These are phyloP conservation scores for human (Homo sapiens) DNA, from an alignment of 2,113 vertebrate genomes.

Conservation along the genomic window DNA sequence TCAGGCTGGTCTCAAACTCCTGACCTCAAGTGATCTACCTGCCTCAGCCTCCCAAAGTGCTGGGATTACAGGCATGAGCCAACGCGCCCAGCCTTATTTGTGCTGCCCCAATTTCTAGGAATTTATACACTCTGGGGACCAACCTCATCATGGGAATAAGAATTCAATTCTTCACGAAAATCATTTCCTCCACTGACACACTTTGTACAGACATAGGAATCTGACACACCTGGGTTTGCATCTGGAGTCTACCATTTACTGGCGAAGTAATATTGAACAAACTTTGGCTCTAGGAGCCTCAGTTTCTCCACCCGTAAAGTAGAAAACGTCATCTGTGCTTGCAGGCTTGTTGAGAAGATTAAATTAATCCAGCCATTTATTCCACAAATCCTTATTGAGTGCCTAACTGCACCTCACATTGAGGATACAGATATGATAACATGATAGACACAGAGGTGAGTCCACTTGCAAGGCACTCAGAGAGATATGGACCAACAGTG, in stretches of 20 bases:
- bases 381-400: neutral
- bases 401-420: neutral
- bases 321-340: neutral
- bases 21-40: no score
- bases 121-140: slow-evolving; percentile 3
- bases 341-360: neutral
- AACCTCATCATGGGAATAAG: slow-evolving; percentile 16
- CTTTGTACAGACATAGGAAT: neutral
- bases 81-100: neutral
- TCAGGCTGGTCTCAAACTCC: no score
- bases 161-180: neutral
- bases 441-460: neutral
- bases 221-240: neutral
- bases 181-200: neutral
- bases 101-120: slow-evolving; percentile 41
- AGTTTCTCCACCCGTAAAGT: neutral
- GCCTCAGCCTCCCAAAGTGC: no score
- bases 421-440: neutral
- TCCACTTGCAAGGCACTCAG: fast-evolving
- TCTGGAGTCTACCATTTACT: neutral
- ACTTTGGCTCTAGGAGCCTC: neutral
- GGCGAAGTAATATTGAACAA: neutral
- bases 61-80: no score
- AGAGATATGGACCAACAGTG: neutral
- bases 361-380: neutral